These are phyloP conservation scores for Anser brachyrhynchus DNA, from an alignment of 2,113 vertebrate species.

Conservation along the genomic window DNA sequence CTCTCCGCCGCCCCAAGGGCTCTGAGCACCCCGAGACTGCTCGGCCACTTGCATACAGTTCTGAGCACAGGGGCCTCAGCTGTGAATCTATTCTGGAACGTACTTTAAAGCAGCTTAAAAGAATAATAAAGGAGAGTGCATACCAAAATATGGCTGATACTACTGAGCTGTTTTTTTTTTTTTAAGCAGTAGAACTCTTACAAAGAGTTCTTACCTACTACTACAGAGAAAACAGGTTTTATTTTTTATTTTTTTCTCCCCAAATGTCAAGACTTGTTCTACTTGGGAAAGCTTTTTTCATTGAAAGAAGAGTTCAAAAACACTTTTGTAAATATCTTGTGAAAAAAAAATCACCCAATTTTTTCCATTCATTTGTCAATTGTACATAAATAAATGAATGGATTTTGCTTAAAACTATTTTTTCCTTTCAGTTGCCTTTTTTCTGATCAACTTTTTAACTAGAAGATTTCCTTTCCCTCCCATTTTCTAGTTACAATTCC, in stretches of 20 bases:
- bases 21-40: background rate
- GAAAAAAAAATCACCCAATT: background rate
- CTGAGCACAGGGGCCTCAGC: background rate
- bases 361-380: background rate
- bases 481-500: background rate
- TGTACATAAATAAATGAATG: background rate
- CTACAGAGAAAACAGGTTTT: background rate
- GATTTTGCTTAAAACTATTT: background rate
- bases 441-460: background rate
- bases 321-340: background rate
- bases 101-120: background rate
- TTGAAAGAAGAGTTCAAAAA: background rate
- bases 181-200: background rate
- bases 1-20: background rate
- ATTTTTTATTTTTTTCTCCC: background rate
- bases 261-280: background rate
- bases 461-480: background rate
- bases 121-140: no score
- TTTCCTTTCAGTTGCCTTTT: background rate
- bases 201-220: background rate
- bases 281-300: background rate
- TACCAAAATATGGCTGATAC: no score
- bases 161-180: no score
- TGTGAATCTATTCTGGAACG: background rate
- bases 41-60: no score